Evolutionary conservation across 2,888 invertebrate species (phyloP), one percentile per base, ranked within the genome.

Genomic region (Ochropleura plecta): DNA sequence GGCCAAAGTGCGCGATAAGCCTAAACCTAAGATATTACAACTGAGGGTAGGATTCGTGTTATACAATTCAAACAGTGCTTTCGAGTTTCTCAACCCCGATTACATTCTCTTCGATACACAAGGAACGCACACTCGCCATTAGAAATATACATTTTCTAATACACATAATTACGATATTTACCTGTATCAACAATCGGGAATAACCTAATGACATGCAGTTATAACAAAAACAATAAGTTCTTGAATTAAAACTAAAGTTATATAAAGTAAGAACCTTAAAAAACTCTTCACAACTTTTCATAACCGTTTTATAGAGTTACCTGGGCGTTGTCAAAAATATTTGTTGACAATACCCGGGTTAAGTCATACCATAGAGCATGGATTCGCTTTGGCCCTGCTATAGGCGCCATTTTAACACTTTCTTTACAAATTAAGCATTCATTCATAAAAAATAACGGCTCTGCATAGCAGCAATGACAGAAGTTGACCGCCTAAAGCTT

Each of bases 161-260:
- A 57, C 53, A 70, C 62, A 78, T 64, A 64, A 30, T 57, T 53
- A 70, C 42, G 14, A 77, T 49, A 80, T 69, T 57, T 53, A 64
- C 70, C 70, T 64, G 73, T 80, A 70, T 73, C 49, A 75, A 77
- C 67, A 80, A 74, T 74, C 53, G 67, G 44, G 40, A 62, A 64
- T 77, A 83, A 74, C 65, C 53, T 73, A 79, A 65, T 63, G 62
- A 79, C 76, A 76, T 74, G 76, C 81, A 79, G 70, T 66, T 70
- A 63, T 30, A 73, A 59, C 63, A 71, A 71, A 82, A 77, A 80
- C 74, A 78, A 63, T 79, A 85, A 79, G 77, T 85, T 81, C 66
- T 79, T 77, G 80, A 76, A 77, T 77, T 83, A 69, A 67, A 79
- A 76, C 70, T 70, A 76, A 72, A 72, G 3, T 63, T 63, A 66